These are phyloP conservation scores for Esperia sulphurella DNA, from an alignment of 2,888 invertebrate genomes.

Conservation along the genomic window DNA sequence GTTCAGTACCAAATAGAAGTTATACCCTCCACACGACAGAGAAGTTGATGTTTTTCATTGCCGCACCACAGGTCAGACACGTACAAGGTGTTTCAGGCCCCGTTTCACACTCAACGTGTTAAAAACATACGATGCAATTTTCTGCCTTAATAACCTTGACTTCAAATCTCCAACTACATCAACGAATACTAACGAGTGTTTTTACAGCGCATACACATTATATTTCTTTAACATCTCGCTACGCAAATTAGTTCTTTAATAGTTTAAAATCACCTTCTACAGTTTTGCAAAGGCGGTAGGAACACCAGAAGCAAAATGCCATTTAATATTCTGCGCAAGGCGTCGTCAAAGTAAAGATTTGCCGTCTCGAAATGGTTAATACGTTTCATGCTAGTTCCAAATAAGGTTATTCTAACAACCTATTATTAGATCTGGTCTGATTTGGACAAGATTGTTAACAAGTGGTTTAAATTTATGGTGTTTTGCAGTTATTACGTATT, in stretches of 20 bases:
- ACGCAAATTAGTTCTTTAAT: neutral
- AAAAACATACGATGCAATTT: too few relatives aligned
- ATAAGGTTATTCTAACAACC: too few relatives aligned
- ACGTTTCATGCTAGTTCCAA: neutral
- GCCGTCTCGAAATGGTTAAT: neutral
- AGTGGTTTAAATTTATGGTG: neutral
- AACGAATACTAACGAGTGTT: conserved; percentile 2
- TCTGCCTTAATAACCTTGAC: neutral
- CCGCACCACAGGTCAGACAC: too few relatives aligned
- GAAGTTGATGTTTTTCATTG: too few relatives aligned
- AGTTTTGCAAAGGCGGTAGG: neutral
- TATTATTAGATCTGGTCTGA: too few relatives aligned
- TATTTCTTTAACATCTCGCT: neutral
- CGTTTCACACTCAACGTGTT: too few relatives aligned
- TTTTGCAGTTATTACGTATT: neutral
- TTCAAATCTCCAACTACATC: neutral
- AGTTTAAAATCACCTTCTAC: neutral
- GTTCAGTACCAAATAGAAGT: too few relatives aligned
- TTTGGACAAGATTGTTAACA: neutral
- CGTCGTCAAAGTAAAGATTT: neutral
- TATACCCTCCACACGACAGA: too few relatives aligned
- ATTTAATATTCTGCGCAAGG: neutral
- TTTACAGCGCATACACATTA: neutral
- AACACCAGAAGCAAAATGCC: neutral
- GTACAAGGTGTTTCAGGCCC: too few relatives aligned